phyloP scores from a whole-genome alignment of 2,113 vertebrate species.

The Petrocephalus microphthalmus region DNA sequence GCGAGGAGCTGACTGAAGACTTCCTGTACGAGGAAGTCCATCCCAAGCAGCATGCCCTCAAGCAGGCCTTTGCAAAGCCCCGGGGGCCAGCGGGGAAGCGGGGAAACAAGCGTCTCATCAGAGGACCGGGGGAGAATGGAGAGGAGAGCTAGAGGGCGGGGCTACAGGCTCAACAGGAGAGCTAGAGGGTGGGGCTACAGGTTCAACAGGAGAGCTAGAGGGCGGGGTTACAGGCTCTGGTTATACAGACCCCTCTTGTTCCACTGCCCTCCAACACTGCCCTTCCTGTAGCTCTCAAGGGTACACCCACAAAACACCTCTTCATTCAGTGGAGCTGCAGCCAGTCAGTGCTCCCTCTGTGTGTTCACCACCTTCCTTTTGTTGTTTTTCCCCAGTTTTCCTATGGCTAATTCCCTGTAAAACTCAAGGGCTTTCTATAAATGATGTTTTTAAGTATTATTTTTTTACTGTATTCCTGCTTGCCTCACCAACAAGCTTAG shows the following conservation, averaged over 20 bases:
- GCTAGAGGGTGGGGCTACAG: conserved; percentile 55
- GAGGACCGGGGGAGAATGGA: conserved; percentile 77
- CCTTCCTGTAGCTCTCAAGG: neutral
- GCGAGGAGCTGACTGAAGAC: conserved; percentile 81
- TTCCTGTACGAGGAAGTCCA: conserved; percentile 96
- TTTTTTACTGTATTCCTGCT: neutral
- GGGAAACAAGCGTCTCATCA: conserved; percentile 91
- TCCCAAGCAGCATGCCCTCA: conserved; percentile 89
- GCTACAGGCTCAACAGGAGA: conserved; percentile 65
- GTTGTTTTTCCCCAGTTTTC: neutral
- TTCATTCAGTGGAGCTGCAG: neutral
- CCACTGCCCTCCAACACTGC: neutral
- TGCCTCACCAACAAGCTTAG: neutral
- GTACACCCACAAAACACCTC: neutral
- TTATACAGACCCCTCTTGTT: neutral
- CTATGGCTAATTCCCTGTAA: neutral
- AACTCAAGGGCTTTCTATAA: neutral
- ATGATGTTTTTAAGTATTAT: neutral
- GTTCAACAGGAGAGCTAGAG: conserved; percentile 78
- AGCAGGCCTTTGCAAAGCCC: conserved; percentile 91
- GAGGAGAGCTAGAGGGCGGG: conserved; percentile 76
- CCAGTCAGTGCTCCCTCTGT: neutral
- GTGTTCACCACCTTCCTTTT: neutral
- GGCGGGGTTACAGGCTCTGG: conserved; percentile 15
- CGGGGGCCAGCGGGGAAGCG: conserved; percentile 89